Base-by-base conservation (phyloP, 2,113 vertebrate species). In the Nyctibius bracteatus region DNA sequence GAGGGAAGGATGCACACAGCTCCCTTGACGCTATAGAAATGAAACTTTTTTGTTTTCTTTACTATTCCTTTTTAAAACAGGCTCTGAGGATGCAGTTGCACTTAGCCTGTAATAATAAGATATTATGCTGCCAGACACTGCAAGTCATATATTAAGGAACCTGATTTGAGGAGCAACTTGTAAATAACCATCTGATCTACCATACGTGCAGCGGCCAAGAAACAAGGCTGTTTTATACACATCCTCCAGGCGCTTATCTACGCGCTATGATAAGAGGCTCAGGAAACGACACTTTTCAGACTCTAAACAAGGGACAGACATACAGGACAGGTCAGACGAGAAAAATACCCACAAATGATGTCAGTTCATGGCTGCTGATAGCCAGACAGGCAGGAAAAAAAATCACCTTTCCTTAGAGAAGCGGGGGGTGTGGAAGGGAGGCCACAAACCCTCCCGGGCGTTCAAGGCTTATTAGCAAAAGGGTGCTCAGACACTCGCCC, bases 181-280 rank as follows among this genome's bases (percentile, higher is more conserved):
- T 6, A 85, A 49, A 78, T 23, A 67, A 44, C n/a, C 13, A 51
- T 59, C 62, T 35, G 30, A 44, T 57, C 61, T 24, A 39, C 71
- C 39, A 25, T 13, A 33, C 21, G 9, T 1, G 9, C 59, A 51
- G 17, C 0, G 2, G 55, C 35, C 55, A 35, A 82, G 70, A 44
- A 57, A 47, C 35, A 10, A 35, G 51, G 61, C 82, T 52, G 66
- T 49, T 46, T 30, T 12, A 25, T 3, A 9, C 31, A 23, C 57
- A 71, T 54, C 61, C 86, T 27, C 37, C 1, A 0, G 39, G 30
- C 3, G 5, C 46, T 66, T 41, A 73, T 39, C 59, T 21, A 30
- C 6, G 1, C 1, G 2, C 23, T 12, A 15, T 0, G 10, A 25
- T 0, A 44, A n/a, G 65, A 55, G 55, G 17, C 14, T 55, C 71